These are phyloP conservation scores for Ichneumoninae sp. DNA, from an alignment of 2,888 invertebrate species.

Conservation along the genomic window DNA sequence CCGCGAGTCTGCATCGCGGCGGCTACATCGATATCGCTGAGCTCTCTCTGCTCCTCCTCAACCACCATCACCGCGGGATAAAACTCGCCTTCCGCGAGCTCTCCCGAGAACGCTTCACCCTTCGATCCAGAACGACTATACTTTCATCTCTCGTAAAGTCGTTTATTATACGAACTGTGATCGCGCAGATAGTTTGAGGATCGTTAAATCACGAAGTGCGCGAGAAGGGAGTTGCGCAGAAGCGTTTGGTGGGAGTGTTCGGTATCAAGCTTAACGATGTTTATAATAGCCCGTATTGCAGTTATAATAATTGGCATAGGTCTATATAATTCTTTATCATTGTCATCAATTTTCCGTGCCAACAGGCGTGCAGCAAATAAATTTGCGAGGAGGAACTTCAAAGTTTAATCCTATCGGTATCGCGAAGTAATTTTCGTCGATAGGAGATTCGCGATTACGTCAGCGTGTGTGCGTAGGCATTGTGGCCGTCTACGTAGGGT, in stretches of 20 bases:
- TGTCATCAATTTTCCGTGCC: neutral
- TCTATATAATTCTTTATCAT: slow-evolving; percentile 4
- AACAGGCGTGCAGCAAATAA: neutral
- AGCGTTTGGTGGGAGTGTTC: slow-evolving; percentile 26
- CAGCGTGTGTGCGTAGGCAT: slow-evolving; percentile 5
- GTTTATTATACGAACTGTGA: slow-evolving; percentile 61
- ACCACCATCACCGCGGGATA: slow-evolving; percentile 26
- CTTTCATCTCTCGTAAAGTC: slow-evolving; percentile 49
- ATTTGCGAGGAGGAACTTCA: neutral
- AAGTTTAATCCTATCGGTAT: neutral
- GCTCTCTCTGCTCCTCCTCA: slow-evolving; percentile 4
- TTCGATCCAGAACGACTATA: slow-evolving; percentile 1
- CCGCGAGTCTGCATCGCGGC: slow-evolving; percentile 24
- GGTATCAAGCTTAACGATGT: slow-evolving; percentile 59
- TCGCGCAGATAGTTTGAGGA: slow-evolving; percentile 62
- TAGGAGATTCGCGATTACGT: neutral
- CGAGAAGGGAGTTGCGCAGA: slow-evolving; percentile 29
- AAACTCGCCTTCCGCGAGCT: slow-evolving; percentile 25
- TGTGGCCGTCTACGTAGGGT: slow-evolving; percentile 1
- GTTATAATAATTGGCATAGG: slow-evolving; percentile 14
- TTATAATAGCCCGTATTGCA: slow-evolving; percentile 45
- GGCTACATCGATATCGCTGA: slow-evolving; percentile 46
- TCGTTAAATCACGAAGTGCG: slow-evolving; percentile 52
- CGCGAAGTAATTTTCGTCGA: slow-evolving; percentile 8
- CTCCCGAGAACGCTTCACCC: slow-evolving; percentile 8